Evolutionary conservation across 2,113 vertebrate species (phyloP).

Genomic region (Eudyptes chrysolophus): DNA sequence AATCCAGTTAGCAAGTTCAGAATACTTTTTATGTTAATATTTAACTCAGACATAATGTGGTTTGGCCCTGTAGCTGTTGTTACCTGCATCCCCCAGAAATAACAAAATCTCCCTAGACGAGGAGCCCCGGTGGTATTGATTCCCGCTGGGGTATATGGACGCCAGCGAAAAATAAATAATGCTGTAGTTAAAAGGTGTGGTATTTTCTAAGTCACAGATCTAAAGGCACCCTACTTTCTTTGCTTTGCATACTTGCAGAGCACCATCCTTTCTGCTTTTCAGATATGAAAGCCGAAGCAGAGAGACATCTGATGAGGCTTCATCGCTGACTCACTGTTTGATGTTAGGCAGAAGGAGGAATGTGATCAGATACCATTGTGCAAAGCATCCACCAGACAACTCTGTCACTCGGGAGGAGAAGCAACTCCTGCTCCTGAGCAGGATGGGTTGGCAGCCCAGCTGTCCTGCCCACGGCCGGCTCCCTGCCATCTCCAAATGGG

Average conservation of each 20-base stretch:
- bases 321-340: conserved; percentile 61
- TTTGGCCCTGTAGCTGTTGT: neutral
- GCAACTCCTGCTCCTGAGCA: neutral
- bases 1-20: neutral
- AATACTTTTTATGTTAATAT: neutral
- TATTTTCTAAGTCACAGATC: conserved; percentile 7
- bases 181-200: neutral
- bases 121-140: neutral
- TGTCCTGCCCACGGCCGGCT: neutral
- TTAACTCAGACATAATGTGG: neutral
- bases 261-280: conserved; percentile 3
- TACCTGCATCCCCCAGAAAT: neutral
- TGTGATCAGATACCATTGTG: conserved; percentile 45
- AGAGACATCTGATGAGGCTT: conserved; percentile 47
- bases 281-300: neutral
- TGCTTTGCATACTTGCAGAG: conserved; percentile 46
- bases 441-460: neutral
- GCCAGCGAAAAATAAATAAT: neutral
- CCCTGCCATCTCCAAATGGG: neutral
- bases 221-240: conserved; percentile 19
- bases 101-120: neutral
- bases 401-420: neutral
- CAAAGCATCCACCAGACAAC: neutral
- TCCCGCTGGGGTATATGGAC: neutral
- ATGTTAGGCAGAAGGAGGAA: conserved; percentile 29